Base-by-base conservation (phyloP, 2,113 vertebrate species). In the Loxodonta africana region DNA sequence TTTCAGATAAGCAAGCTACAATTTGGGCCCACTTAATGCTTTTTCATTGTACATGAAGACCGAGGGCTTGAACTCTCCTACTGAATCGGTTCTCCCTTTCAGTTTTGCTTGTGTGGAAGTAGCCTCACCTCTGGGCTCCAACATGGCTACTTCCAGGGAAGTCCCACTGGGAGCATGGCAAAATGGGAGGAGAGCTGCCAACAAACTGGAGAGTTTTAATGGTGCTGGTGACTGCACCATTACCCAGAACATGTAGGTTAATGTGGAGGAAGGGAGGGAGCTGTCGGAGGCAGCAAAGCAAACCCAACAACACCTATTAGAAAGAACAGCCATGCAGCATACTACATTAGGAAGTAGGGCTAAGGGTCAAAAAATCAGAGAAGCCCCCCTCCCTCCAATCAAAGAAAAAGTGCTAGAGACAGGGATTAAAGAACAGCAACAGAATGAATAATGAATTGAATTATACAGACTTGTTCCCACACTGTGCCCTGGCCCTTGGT, bases 211-310 rank as follows among this genome's bases (percentile, higher is more conserved):
- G 57, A 90, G 71, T 67, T 76, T 74, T 93, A 95, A 84, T 30
- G 25, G 60, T 28, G 23, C 63, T 69, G 30, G 7, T 94, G 63
- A 60, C 51, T 77, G 65, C 41, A 0, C 60, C 28, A 30, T 95
- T 95, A 96, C 94, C 80, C 37, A 96, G 88, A 80, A 96, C 95
- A 88, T 89, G 83, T 30, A 82, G 8, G 48, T 83, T 96, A 97
- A 94, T 97, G 97, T 93, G 80, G 51, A 95, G 82, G 93, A 96
- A 84, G 65, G 84, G 26, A 92, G 30, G 69, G 84, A 96, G 80
- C 63, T n/a, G n/a, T 77, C 78, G 93, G 71, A 88, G 87, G 53
- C 25, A 76, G 67, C 87, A 88, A 89, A 33, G 37, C 60, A 96
- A 83, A 81, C 30, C 26, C 25, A 20, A 7, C 21, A 83, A 53